Evolutionary conservation across 2,113 vertebrate species (phyloP), one percentile per base, ranked within the genome.

Genomic region (Apodemus speciosus): DNA sequence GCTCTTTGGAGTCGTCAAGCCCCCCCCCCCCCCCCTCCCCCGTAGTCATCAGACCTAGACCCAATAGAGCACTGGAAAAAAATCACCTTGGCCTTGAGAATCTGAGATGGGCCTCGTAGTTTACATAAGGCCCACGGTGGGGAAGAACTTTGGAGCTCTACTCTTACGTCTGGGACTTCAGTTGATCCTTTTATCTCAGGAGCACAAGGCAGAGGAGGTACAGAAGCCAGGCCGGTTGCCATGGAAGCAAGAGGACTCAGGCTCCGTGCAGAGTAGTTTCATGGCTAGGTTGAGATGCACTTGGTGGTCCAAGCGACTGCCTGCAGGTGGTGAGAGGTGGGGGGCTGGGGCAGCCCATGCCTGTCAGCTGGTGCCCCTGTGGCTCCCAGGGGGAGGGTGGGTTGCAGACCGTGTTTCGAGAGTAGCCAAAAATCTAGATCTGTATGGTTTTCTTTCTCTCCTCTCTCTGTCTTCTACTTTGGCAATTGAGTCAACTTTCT

Each of bases 341-440:
- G 76, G 60, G 10, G 40, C 4, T 43, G n/a, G 6, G 35, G 53
- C n/a, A 58, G 15, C 58, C 46, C 1, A 2, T 16, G 14, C 6
- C 13, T 15, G 76, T 40, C 46, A 40, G 40, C 35, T 43, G 85
- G 40, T 56, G 68, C 73, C 35, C 38, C 69, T 13, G 9, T 32
- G 3, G 1, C 60, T 76, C 46, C 77, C 6, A 2, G 0, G n/a
- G 25, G 30, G 23, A 32, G 0, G 8, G 2, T 23, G 23, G 60
- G 30, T 66, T 40, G 58, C 83, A 46, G 68, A 15, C 21, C 6
- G 0, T 73, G 86, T 88, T 66, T 85, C 15, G 9, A 86, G 53
- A 86, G 56, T 89, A 66, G 40, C 62, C 56, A 40, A 43, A 84
- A 85, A 69, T 77, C 93, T 95, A 51, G 32, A 30, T 88, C 91